Evolutionary conservation across 2,797 vertebrate genomes (phyloP), one percentile per base, ranked within the genome.

Genomic region (Netta rufina): DNA sequence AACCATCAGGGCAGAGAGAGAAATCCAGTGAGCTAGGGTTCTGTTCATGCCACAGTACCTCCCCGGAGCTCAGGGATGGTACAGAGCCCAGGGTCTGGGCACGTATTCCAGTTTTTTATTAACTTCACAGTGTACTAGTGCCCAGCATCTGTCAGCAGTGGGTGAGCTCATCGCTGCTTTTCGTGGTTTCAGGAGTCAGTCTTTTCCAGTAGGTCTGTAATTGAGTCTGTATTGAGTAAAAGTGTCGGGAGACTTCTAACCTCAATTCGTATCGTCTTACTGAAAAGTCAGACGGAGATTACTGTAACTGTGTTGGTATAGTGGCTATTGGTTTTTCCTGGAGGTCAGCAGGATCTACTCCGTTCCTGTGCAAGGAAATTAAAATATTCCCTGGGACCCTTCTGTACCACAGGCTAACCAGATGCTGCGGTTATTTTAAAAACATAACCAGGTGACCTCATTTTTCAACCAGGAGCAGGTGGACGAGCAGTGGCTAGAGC

Each of bases 161-260:
- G 76, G 38, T 67, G 20, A 30, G 91, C 27, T 47, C 58, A 6
- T 54, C 69, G 65, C 45, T 84, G 65, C 83, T 69, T 82, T 56
- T 57, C 33, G 5, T n/a, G 57, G 8, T 91, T 92, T 67, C 77
- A 77, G 61, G 71, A 84, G 62, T 85, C 66, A 81, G 65, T 45
- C 27, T 12, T 51, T 96, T 91, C 87, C 17, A 93, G 86, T 18
- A 90, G 66, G 41, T 81, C 51, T 81, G 0, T 87, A 89, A 91
- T 49, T 89, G 95, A 92, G 81, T 92, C 89, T 96, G 51, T 65
- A 89, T 47, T 75, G 86, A 92, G 79, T 80, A 89, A 94, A 94
- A 58, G 78, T 61, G 47, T 82, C 62, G 78, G 43, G 51, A 92
- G 51, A 89, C 86, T 88, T 93, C 79, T 76, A 78, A 81, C 80